Base-by-base conservation (phyloP, 1,140 invertebrate genomes). In the Neotoxoptera formosana region DNA sequence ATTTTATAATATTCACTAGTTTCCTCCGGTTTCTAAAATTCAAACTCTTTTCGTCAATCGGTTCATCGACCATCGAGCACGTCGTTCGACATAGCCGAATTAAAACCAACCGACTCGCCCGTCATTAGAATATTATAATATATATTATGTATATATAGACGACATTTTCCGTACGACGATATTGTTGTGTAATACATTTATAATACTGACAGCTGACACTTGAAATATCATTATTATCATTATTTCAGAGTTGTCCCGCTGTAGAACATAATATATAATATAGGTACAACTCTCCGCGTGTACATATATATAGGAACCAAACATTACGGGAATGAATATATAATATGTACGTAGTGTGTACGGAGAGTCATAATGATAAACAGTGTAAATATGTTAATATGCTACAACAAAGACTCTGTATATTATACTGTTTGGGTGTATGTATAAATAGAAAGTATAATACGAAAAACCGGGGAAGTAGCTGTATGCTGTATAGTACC, bases 31-130 rank as follows among this genome's bases (percentile, higher is more conserved):
- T 87, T 87, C 86, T 87, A 87, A 48, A 86, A 47, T 86, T 86
- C 45, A 47, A 86, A 86, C 84, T 9, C 36, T 87, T 88, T 88
- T n/a, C 86, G 86, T 88, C 30, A 34, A 88, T 34, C 86, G 86
- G 81, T 84, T 84, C 83, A 84, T 84, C 36, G 83, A 76, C 60
- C 60, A 76, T 76, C 30, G 60, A 76, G 30, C 60, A 76, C 60
- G 60, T 67, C 56, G 60, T 67, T 67, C 30, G 60, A 67, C 60
- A n/a, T 30, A 14, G n/a, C 60, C 30, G n/a, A 76, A 76, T 76
- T 76, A 76, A 76, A n/a, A 76, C 60, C 51, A 76, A n/a, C 60
- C 60, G 30, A 30, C 41, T 84, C 21, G 36, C 36, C 11, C 17
- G 20, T 84, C 23, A 30, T 84, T 83, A 41, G 23, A 36, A 81